Conservation (phyloP, 2,797 vertebrate species). For the Ateles fusciceps region DNA sequence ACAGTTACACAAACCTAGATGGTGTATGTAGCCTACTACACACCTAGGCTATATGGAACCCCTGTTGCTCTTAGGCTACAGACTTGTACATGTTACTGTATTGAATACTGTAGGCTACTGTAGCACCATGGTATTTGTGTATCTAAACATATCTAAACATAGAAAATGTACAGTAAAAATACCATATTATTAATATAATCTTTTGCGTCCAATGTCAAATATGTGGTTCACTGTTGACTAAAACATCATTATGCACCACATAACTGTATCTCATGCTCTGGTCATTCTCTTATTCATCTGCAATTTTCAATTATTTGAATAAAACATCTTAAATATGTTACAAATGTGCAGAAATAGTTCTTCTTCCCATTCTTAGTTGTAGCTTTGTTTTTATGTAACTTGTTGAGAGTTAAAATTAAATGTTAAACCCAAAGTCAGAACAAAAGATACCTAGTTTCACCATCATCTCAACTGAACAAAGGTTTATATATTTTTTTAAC, state of each 20-base stretch:
- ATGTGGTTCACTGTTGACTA: not conserved
- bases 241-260: not conserved
- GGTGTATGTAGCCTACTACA: not conserved
- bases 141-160: not conserved
- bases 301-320: slow-evolving; percentile 44
- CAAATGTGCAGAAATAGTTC: slow-evolving; percentile 21
- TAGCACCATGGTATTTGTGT: no score
- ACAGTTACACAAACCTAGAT: not conserved
- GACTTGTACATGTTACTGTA: not conserved
- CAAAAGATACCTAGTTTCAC: not conserved
- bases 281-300: slow-evolving; percentile 2
- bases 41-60: not conserved
- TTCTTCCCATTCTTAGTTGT: not conserved
- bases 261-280: not conserved
- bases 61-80: not conserved
- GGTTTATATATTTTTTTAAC: not conserved
- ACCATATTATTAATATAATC: not conserved
- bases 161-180: not conserved
- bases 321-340: slow-evolving; percentile 41
- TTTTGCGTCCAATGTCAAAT: no score
- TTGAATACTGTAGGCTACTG: not conserved
- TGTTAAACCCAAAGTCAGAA: slow-evolving; percentile 24
- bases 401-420: slow-evolving; percentile 3
- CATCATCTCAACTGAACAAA: not conserved
- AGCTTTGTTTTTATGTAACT: slow-evolving; percentile 6